Base-by-base conservation (phyloP, 1,140 invertebrate genomes). In the Babylonia areolata region DNA sequence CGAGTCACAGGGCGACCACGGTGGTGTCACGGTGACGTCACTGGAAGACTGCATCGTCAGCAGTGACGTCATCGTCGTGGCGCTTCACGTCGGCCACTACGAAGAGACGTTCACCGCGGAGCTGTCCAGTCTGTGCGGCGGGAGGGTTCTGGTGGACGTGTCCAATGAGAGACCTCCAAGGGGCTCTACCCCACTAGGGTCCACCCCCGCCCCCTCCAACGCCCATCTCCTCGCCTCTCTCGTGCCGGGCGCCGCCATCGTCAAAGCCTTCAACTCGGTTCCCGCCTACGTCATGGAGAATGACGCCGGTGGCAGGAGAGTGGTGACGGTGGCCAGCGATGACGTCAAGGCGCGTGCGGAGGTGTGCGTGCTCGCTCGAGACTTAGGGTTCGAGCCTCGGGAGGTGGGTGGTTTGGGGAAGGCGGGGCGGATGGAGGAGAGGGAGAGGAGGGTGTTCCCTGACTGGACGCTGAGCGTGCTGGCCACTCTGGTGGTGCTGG, bases 201-300 rank as follows among this genome's bases (percentile, higher is more conserved):
- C 69, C 31, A 12, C 87, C 85, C 33, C 86, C 88, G 20, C 77
- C 54, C n/a, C 69, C 71, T 92, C 91, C 11, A 90, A 92, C 85
- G 91, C 91, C 12, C 90, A 92, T 81, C 87, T 88, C 69, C 85
- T 93, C 2, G 81, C 86, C 58, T 81, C 46, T 28, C 54, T 90
- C 2, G 23, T 91, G 17, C 88, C 88, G 5, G 80, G 85, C 15
- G 87, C 89, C 35, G 81, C 35, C 3, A 85, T 93, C 39, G 91
- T 93, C 15, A 93, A 93, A 84, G 92, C 89, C 0, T 93, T 93
- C 85, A 93, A 93, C 84, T 90, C 91, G 69, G 81, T 92, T 33
- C 91, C 92, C 5, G 90, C 93, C 28, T 91, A 92, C 85, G 89
- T 89, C 54, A 89, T 93, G 84, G 89, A 92, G 58, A 90, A 87